phyloP scores from a whole-genome alignment of 53 echinoderm and acorn worm genomes.

The Patiria pectinifera region DNA sequence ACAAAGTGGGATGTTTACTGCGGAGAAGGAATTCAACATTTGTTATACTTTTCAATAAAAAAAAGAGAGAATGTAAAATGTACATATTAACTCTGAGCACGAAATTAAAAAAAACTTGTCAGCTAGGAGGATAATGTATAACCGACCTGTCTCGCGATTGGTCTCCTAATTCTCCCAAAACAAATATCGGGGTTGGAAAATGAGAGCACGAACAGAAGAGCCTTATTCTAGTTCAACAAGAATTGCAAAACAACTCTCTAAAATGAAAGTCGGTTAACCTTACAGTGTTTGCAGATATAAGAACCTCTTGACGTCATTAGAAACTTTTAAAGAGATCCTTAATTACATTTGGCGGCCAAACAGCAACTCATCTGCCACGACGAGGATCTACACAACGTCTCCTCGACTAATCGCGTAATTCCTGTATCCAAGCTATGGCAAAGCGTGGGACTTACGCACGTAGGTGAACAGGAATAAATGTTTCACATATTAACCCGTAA shows the following conservation, averaged over 20 bases:
- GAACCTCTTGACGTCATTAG: constrained; percentile 21
- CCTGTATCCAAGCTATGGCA: not conserved
- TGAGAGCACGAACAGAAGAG: not conserved
- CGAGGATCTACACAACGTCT: not conserved
- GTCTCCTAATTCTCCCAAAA: not conserved
- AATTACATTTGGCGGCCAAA: constrained; percentile 42
- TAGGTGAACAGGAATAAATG: constrained; percentile 37
- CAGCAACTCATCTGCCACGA: not conserved
- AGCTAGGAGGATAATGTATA: not conserved
- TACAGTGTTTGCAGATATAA: not conserved
- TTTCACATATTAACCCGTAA: constrained; percentile 53
- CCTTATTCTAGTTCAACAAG: not conserved
- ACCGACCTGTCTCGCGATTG: not conserved
- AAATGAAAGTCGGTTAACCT: not conserved
- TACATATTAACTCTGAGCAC: not conserved
- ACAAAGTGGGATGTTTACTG: not conserved
- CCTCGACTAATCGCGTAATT: constrained; percentile 13
- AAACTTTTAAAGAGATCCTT: constrained; percentile 20
- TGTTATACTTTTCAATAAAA: not conserved
- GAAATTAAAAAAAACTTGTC: not conserved
- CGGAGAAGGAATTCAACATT: not conserved
- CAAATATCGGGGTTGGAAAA: not conserved
- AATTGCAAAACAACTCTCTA: not conserved
- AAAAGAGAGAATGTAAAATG: not conserved
- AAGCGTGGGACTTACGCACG: constrained; percentile 1